phyloP scores from a whole-genome alignment of 2,113 vertebrate genomes.

The Eudyptes chrysolophus region DNA sequence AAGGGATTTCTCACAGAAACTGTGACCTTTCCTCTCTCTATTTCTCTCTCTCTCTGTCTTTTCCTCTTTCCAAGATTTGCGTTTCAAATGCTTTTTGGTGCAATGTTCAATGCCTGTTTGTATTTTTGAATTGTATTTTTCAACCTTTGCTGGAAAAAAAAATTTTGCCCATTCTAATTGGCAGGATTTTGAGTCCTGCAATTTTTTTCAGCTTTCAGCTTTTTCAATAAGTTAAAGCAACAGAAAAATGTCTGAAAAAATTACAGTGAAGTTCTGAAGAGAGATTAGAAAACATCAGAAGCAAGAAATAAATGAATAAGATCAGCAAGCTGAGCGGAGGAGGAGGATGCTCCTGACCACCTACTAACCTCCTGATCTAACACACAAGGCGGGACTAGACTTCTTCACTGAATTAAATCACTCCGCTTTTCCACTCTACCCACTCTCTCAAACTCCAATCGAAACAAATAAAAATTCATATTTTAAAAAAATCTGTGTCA shows the following conservation, averaged over 20 bases:
- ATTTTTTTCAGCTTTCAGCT: slow-evolving; percentile 55
- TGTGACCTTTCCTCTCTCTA: slow-evolving; percentile 63
- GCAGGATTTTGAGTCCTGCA: slow-evolving; percentile 44
- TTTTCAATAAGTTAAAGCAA: slow-evolving; percentile 53
- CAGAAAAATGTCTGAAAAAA: slow-evolving; percentile 33
- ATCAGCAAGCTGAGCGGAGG: slow-evolving; percentile 26
- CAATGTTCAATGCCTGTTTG: slow-evolving; percentile 76
- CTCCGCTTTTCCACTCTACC: slow-evolving; percentile 24
- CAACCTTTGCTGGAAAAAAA: slow-evolving; percentile 43
- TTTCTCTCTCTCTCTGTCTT: not conserved
- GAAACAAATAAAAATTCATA: slow-evolving; percentile 54
- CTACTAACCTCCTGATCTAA: not conserved
- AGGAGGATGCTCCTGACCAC: slow-evolving; percentile 19
- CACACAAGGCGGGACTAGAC: not conserved
- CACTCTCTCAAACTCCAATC: slow-evolving; percentile 17
- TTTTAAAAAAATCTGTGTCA: slow-evolving; percentile 8
- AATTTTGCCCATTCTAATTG: slow-evolving; percentile 12
- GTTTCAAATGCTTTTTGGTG: slow-evolving; percentile 75
- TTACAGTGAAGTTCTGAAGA: slow-evolving; percentile 34
- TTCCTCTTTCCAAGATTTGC: slow-evolving; percentile 59
- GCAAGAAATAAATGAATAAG: not conserved
- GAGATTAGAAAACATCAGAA: not conserved
- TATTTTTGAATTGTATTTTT: slow-evolving; percentile 73
- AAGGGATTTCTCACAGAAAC: slow-evolving; percentile 70
- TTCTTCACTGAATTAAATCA: slow-evolving; percentile 35